phyloP scores from a whole-genome alignment of 2,113 vertebrate species.

The Rhizomys pruinosus region DNA sequence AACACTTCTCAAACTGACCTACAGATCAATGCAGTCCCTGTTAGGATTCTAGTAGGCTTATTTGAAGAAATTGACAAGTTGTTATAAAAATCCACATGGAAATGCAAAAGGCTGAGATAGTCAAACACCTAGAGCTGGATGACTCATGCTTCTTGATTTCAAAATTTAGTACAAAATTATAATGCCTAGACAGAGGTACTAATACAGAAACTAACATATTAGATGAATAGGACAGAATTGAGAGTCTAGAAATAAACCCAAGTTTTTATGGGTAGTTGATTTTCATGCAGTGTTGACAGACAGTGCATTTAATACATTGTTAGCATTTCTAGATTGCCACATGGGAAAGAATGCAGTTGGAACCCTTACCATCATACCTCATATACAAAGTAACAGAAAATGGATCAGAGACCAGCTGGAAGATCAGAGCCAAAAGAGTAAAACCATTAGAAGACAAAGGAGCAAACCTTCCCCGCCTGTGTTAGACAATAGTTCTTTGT shows the following conservation, averaged over 20 bases:
- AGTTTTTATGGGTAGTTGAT: neutral
- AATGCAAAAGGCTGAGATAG: neutral
- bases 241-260: neutral
- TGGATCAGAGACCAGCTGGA: neutral
- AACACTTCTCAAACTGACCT: neutral
- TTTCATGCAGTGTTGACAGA: neutral
- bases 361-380: neutral
- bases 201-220: neutral
- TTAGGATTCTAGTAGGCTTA: neutral
- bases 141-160: neutral
- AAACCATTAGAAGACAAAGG: neutral
- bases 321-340: neutral
- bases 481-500: too few relatives aligned
- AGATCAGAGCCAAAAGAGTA: neutral
- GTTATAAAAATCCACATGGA: neutral
- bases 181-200: neutral
- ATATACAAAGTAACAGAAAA: neutral
- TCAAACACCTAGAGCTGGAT: neutral
- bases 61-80: neutral
- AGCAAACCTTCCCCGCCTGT: too few relatives aligned
- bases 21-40: neutral
- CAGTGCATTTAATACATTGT: neutral
- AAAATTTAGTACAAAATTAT: slow-evolving; percentile 12
- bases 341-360: neutral
- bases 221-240: neutral